Base-by-base conservation (phyloP, 2,888 invertebrate species). In the Agonopterix alstromeriana region DNA sequence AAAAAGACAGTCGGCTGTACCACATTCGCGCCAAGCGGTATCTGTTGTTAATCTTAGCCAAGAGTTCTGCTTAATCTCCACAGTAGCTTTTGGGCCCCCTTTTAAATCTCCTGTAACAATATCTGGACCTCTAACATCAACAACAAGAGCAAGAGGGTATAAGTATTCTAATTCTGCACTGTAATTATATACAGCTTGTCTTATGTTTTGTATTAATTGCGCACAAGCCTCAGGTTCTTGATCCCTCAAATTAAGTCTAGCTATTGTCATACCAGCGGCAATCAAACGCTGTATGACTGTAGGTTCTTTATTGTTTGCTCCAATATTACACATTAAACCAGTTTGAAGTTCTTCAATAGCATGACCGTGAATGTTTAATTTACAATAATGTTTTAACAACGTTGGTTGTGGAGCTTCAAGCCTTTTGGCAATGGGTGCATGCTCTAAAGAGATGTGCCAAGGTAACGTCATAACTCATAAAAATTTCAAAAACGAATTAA, bases 1-100 rank as follows among this genome's bases (percentile, higher is more conserved):
- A 61, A 81, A 91, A 35, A 92, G 78, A 67, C 90, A 90, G 50
- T 90, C 90, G 42, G 79, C 65, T 8, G 86, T 90, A 1, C 91
- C 91, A 56, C 86, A 77, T 58, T 91, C 89, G 50, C 87, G 81
- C 81, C 90, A 91, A 45, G 75, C 79, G 4, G 77, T 57, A 61
- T 91, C 90, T 1, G 84, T 88, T 9, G 91, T 91, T 42, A 92
- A 55, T 53, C 85, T 75, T 8, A 90, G 80, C 10, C 69, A 70
- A 46, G 81, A 70, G 42, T 77, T 73, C 63, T 80, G 64, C 7
- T 70, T 46, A 35, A 89, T 64, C 57, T 85, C 82, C 49, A 84
- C 53, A 9, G 77, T 79, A 4, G 77, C 58, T 36, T 65, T 67
- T 1, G 77, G 73, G n/a, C 84, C 86, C 10, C 73, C 71, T 68